Evolutionary conservation across 1,140 invertebrate species (phyloP).

Genomic region (Cydia pomonella): DNA sequence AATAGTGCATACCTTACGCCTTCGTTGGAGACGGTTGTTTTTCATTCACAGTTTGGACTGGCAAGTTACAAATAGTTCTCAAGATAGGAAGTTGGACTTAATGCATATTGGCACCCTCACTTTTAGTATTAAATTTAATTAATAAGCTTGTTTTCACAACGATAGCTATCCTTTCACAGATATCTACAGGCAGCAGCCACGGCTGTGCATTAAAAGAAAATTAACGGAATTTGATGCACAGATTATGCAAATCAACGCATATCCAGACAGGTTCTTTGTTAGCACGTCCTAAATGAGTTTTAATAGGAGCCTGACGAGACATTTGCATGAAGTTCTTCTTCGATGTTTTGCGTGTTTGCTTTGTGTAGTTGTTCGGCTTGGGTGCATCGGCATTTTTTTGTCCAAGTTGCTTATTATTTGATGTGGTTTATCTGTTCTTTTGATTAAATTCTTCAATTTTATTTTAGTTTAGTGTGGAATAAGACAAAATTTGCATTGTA

Average conservation of each 20-base stretch:
- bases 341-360: constrained; percentile 40
- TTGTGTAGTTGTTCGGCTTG: background rate
- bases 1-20: too few relatives aligned
- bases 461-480: too few relatives aligned
- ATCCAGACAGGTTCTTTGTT: constrained; percentile 60
- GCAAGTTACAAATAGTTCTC: too few relatives aligned
- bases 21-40: too few relatives aligned
- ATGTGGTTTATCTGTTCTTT: too few relatives aligned
- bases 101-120: too few relatives aligned
- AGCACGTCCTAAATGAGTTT: constrained; percentile 68
- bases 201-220: constrained; percentile 70
- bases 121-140: background rate
- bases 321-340: constrained; percentile 41
- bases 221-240: constrained; percentile 75
- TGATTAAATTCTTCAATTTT: too few relatives aligned
- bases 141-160: background rate
- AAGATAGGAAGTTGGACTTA: too few relatives aligned
- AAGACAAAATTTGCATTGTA: too few relatives aligned
- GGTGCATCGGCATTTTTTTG: background rate
- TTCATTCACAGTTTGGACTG: too few relatives aligned
- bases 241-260: constrained; percentile 71
- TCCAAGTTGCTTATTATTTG: too few relatives aligned
- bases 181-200: constrained; percentile 37
- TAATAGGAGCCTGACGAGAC: constrained; percentile 46
- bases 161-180: background rate